These are phyloP conservation scores for Microtus pennsylvanicus DNA, from an alignment of 2,113 vertebrate species.

Conservation along the genomic window DNA sequence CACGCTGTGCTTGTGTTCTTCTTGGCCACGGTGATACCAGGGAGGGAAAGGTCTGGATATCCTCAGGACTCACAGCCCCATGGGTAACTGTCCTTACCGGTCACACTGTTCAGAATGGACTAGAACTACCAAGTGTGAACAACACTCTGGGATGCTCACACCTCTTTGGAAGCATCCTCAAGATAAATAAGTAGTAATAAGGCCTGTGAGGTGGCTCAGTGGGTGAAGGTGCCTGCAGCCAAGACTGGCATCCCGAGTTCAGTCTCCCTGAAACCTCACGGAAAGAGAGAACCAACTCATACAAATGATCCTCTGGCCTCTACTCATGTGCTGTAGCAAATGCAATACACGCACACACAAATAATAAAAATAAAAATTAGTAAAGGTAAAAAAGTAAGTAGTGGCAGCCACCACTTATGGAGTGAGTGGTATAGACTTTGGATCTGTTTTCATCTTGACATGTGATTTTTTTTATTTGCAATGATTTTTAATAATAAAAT, in stretches of 20 bases:
- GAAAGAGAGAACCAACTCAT: background rate
- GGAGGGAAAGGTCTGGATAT: background rate
- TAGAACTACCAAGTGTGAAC: background rate
- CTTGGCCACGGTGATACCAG: accelerated
- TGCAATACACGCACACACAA: background rate
- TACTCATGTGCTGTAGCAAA: background rate
- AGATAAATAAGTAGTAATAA: background rate
- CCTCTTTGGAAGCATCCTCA: background rate
- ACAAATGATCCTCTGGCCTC: background rate
- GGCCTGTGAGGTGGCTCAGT: background rate
- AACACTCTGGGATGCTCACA: background rate
- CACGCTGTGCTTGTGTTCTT: background rate
- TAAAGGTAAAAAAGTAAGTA: background rate
- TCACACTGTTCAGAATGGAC: background rate
- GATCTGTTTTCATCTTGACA: background rate
- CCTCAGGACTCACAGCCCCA: background rate
- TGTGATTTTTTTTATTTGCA: background rate
- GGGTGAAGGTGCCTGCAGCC: background rate
- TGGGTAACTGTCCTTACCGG: background rate
- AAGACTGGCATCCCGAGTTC: background rate
- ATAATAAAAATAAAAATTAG: background rate
- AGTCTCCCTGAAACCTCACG: background rate
- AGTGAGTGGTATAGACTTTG: background rate
- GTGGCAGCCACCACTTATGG: background rate
- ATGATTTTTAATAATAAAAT: background rate